Evolutionary conservation across 1,140 invertebrate species (phyloP).

Genomic region (Adelges cooleyi): DNA sequence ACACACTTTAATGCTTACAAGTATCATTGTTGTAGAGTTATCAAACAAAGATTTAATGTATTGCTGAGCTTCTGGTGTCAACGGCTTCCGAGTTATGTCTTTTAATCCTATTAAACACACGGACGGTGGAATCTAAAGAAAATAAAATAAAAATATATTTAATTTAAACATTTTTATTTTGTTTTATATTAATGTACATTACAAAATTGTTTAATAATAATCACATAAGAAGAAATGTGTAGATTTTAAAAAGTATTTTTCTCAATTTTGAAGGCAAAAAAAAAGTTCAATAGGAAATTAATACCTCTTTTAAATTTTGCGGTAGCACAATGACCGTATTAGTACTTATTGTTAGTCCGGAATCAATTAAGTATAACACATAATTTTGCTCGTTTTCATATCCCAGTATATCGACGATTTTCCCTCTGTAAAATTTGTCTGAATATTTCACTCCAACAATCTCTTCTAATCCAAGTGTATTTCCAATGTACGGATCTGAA

Average conservation of each 20-base stretch:
- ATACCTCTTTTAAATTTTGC: slow-evolving; percentile 2
- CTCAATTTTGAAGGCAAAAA: no score
- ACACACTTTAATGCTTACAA: neutral
- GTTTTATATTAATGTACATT: no score
- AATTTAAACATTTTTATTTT: no score
- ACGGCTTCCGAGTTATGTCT: slow-evolving; percentile 3
- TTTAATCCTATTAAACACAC: slow-evolving; percentile 11
- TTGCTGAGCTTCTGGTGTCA: neutral
- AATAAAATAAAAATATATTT: neutral
- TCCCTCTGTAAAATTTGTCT: neutral
- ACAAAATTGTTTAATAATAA: no score
- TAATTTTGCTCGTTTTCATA: neutral
- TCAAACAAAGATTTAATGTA: neutral
- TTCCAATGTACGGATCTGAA: neutral
- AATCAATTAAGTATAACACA: slow-evolving; percentile 7
- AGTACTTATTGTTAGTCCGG: neutral
- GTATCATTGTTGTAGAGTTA: slow-evolving; percentile 5
- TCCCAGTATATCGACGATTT: neutral
- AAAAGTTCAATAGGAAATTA: no score
- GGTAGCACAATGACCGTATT: neutral
- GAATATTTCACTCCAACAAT: slow-evolving; percentile 6
- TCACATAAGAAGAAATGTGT: no score
- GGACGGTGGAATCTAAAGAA: slow-evolving; percentile 7
- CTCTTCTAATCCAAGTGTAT: neutral
- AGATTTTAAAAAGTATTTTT: no score